These are phyloP conservation scores for Manis crassicaudata DNA, from an alignment of 2,797 vertebrate genomes.

Conservation along the genomic window DNA sequence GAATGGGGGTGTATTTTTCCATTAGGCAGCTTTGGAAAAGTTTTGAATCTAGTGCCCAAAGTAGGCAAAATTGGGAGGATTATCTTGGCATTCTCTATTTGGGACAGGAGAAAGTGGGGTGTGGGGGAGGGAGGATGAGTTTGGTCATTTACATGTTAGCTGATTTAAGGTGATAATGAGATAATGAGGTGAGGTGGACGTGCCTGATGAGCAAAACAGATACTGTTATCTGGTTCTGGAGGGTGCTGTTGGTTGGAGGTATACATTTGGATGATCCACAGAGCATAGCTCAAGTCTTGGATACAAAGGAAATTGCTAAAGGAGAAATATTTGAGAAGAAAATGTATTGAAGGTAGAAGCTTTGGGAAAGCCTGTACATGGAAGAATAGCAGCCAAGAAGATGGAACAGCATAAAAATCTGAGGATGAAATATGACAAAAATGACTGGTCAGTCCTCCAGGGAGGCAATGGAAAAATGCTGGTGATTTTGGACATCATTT, in stretches of 20 bases:
- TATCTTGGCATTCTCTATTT: neutral
- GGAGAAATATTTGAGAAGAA: neutral
- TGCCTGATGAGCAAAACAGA: neutral
- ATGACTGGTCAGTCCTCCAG: neutral
- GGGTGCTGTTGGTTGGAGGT: neutral
- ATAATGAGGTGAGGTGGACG: neutral
- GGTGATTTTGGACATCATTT: neutral
- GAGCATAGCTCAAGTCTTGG: neutral
- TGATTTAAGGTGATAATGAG: neutral
- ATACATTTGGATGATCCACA: neutral
- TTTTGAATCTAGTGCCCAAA: neutral
- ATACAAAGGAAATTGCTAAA: neutral
- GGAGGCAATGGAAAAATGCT: neutral
- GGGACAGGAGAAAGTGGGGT: neutral
- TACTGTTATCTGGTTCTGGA: neutral
- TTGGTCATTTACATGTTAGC: neutral
- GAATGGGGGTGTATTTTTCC: neutral
- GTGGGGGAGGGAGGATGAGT: neutral
- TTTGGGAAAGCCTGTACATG: neutral
- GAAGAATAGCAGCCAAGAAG: neutral
- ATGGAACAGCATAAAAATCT: neutral
- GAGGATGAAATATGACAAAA: neutral
- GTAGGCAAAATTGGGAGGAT: neutral
- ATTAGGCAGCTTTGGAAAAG: neutral
- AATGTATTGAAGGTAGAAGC: neutral